Evolutionary conservation across 1,140 invertebrate species (phyloP), one percentile per base, ranked within the genome.

Genomic region (Trichonephila clavipes): DNA sequence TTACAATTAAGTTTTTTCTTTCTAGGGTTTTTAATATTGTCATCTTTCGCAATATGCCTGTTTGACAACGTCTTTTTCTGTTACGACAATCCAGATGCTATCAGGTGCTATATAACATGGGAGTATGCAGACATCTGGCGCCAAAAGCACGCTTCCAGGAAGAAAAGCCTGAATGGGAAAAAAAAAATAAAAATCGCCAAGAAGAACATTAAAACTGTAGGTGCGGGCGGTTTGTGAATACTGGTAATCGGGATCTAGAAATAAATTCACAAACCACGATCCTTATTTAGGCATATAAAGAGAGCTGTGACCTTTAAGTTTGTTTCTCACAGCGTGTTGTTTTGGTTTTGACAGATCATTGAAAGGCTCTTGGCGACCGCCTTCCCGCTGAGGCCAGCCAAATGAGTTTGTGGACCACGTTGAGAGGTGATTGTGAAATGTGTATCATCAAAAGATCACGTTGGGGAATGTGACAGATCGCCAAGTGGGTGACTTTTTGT

Each of bases 251-350:
- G 85, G 59, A 87, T 77, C 88, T 89, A 19, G 24, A 64, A 88
- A 88, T 64, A 88, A 88, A 72, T 85, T 85, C 58, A 51, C 44
- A 72, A 89, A 89, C 69, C 64, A n/a, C 40, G 24, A 12, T 12
- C 88, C 88, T 89, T 89, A 89, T 89, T 89, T 89, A 89, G 88
- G 64, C 88, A 89, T 89, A 89, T 72, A 89, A 89, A 89, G 61
- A 51, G 64, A 89, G 40, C 88, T 89, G 88, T 89, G 88, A 89
- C 88, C 88, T 89, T 87, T 72, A 12, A 34, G 19, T 69, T 89
- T 88, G 87, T 72, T 34, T 88, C 72, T 77, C 34, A 12, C 72
- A 12, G 72, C 72, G 6, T 40, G 72, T 34, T 88, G 64, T 72
- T 88, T 69, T n/a, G 88, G 88, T 89, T 89, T 28, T 44, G 88